phyloP scores from a whole-genome alignment of 92 coral and sea anemone genomes.

The Epizoanthus scotinus region DNA sequence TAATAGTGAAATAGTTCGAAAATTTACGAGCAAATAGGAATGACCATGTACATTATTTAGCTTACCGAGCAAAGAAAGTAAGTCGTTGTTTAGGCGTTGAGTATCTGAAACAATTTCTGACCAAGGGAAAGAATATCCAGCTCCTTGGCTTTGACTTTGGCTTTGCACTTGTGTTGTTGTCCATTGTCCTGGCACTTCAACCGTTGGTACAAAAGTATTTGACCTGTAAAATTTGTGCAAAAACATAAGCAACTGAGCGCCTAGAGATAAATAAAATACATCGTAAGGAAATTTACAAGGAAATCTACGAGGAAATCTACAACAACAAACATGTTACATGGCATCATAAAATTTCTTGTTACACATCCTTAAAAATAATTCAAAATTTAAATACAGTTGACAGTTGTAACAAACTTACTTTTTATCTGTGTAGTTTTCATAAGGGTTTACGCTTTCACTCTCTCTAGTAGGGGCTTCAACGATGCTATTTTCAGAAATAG shows the following conservation, averaged over 20 bases:
- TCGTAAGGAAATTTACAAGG: background rate
- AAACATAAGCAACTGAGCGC: background rate
- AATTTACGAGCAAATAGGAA: background rate
- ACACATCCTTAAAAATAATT: background rate
- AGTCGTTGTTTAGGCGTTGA: conserved; percentile 33
- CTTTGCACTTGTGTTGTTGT: conserved; percentile 25
- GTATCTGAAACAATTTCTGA: conserved; percentile 34
- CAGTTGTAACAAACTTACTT: conserved; percentile 5
- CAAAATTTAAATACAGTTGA: background rate
- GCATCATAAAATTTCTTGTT: background rate
- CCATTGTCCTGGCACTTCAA: conserved; percentile 27
- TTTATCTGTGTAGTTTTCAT: conserved; percentile 11
- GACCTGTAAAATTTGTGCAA: background rate
- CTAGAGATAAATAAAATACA: background rate
- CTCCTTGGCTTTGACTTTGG: conserved; percentile 35
- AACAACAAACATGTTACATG: too few species aligned
- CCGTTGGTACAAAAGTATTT: conserved; percentile 21
- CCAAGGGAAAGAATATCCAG: conserved; percentile 40
- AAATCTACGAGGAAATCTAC: background rate
- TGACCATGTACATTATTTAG: too few species aligned
- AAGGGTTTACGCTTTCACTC: background rate
- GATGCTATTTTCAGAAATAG: background rate
- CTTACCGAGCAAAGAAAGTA: conserved; percentile 33
- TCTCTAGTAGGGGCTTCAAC: background rate
- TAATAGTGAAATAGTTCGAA: background rate